A percentile compares a stretch with the other conserved stretches of the same genome.
These are phyloP conservation scores for Smutsia gigantea DNA, from an alignment of 2,797 vertebrate species.

Conservation along the genomic window DNA sequence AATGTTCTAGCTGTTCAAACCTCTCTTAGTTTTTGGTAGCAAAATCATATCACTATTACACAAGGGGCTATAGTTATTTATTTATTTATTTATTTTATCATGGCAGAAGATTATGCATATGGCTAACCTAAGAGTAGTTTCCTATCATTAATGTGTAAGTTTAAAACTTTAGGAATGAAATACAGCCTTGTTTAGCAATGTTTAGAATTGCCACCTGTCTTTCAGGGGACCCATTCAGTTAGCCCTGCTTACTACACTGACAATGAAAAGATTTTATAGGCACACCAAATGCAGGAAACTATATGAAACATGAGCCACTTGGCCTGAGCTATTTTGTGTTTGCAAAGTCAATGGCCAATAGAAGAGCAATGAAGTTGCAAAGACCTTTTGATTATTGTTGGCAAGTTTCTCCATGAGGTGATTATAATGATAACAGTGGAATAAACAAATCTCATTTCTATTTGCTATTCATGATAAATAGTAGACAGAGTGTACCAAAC, in stretches of 20 bases:
- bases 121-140: neutral
- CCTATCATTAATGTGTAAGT: neutral
- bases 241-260: neutral
- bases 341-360: slow-evolving; percentile 48
- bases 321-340: neutral
- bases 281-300: neutral
- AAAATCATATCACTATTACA: slow-evolving; percentile 34
- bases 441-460: neutral
- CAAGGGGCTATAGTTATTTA: neutral
- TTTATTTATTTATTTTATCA: neutral
- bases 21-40: neutral
- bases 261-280: slow-evolving; percentile 36
- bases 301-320: neutral
- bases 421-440: neutral
- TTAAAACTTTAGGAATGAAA: slow-evolving; percentile 41
- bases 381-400: slow-evolving; percentile 62
- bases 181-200: neutral
- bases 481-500: neutral
- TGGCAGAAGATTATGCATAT: neutral
- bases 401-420: neutral
- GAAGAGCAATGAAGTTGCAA: slow-evolving; percentile 47
- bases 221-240: neutral
- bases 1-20: neutral
- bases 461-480: neutral
- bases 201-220: slow-evolving; percentile 45